Evolutionary conservation across 1,140 invertebrate species (phyloP).

Genomic region (Drosophila asahinai): DNA sequence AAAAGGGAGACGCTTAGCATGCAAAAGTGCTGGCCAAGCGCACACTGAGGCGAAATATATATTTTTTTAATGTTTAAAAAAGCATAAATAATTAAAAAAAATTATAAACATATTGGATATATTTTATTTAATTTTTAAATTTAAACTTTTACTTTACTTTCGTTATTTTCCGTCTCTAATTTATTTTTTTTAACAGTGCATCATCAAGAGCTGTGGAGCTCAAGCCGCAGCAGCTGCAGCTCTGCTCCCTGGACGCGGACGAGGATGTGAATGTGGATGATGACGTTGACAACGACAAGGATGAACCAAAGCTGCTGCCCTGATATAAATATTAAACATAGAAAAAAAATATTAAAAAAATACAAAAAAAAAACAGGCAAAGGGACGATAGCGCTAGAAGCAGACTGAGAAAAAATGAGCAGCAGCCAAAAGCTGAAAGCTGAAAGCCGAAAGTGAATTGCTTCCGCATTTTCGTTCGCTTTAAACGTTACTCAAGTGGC

Average conservation of each 20-base stretch:
- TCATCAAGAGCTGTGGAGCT: background rate
- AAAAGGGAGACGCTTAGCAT: constrained; percentile 18
- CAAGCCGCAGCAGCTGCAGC: constrained; percentile 7
- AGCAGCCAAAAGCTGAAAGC: constrained; percentile 37
- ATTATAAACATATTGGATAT: no score
- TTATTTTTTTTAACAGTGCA: constrained; percentile 1
- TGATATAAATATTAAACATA: constrained; percentile 78
- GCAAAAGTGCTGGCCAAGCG: constrained; percentile 38
- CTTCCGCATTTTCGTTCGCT: constrained; percentile 63
- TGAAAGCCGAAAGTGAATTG: constrained; percentile 68
- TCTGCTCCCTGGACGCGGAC: constrained; percentile 11
- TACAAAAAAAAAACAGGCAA: background rate
- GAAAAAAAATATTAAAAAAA: constrained; percentile 4
- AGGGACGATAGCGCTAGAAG: background rate
- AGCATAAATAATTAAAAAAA: no score
- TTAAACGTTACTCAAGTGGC: constrained; percentile 54
- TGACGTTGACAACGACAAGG: constrained; percentile 60
- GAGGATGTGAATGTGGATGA: constrained; percentile 27
- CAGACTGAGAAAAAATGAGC: constrained; percentile 16
- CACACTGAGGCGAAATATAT: constrained; percentile 1
- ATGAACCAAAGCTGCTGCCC: constrained; percentile 38
- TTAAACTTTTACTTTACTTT: no score
- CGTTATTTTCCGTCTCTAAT: no score
- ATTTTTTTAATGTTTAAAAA: background rate
- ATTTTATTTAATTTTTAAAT: no score